Evolutionary conservation across 2,113 vertebrate genomes (phyloP).

Genomic region (Condylura cristata): DNA sequence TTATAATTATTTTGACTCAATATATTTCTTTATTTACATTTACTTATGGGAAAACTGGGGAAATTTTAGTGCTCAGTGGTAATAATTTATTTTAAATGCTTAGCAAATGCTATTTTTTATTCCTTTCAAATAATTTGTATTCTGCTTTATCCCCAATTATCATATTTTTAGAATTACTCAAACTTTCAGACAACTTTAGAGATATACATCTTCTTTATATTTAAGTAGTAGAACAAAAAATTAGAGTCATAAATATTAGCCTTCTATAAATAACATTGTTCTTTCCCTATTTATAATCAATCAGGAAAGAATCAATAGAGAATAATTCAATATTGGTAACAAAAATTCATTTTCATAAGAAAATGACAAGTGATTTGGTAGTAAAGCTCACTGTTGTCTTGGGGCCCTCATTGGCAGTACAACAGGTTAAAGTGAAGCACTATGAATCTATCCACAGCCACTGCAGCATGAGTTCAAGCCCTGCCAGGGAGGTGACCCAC

Average conservation of each 20-base stretch:
- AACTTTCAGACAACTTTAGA: conserved; percentile 1
- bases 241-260: neutral
- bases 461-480: too few relatives aligned
- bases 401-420: too few relatives aligned
- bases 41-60: conserved; percentile 20
- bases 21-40: neutral
- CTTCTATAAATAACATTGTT: conserved; percentile 8
- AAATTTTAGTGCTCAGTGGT: neutral
- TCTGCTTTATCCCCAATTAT: neutral
- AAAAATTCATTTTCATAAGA: conserved; percentile 39
- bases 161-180: neutral
- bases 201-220: neutral
- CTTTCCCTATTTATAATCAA: conserved; percentile 13
- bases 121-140: neutral
- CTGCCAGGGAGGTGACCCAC: too few relatives aligned
- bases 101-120: neutral
- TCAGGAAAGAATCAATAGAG: neutral
- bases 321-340: neutral
- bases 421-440: too few relatives aligned
- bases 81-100: conserved; percentile 45
- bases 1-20: conserved; percentile 8
- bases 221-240: conserved; percentile 14
- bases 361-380: conserved; percentile 15
- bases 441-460: too few relatives aligned
- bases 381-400: neutral